A percentile compares a stretch with the other conserved stretches of the same genome.
Evolutionary conservation across 1,140 invertebrate genomes (phyloP).

Genomic region (Drosophila elegans): DNA sequence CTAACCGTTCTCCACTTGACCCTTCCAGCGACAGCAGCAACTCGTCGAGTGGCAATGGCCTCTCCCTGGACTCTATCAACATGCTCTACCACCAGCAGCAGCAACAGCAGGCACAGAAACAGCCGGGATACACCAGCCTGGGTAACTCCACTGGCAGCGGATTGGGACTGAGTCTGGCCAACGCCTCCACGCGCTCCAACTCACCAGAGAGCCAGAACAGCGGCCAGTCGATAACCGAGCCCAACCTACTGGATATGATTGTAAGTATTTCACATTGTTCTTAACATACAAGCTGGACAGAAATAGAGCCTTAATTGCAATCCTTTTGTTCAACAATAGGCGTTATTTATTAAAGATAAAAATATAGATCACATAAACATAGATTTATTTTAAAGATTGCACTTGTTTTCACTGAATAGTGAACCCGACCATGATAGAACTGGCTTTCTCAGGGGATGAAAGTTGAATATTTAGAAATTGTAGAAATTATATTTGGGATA

Average conservation of each 20-base stretch:
- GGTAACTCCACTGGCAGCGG: slow-evolving; percentile 40
- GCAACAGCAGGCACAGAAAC: slow-evolving; percentile 34
- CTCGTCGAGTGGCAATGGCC: slow-evolving; percentile 76
- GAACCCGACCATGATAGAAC: too few species aligned
- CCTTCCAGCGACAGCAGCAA: slow-evolving; percentile 79
- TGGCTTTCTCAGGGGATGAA: too few species aligned
- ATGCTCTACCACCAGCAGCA: slow-evolving; percentile 74
- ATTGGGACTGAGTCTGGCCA: slow-evolving; percentile 60
- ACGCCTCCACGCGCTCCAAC: slow-evolving; percentile 86
- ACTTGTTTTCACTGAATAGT: too few species aligned
- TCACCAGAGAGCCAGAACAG: slow-evolving; percentile 87
- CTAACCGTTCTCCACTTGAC: background rate
- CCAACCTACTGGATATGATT: slow-evolving; percentile 88
- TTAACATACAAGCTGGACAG: too few species aligned
- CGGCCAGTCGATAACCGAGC: slow-evolving; percentile 87
- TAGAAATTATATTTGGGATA: too few species aligned
- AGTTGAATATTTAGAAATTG: too few species aligned
- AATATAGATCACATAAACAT: too few species aligned
- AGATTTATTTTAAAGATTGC: too few species aligned
- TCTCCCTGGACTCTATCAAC: slow-evolving; percentile 75
- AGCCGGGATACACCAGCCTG: slow-evolving; percentile 54
- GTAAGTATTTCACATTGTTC: slow-evolving; percentile 81
- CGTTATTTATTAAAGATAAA: too few species aligned
- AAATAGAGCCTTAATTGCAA: too few species aligned
- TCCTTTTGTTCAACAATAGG: too few species aligned